Base-by-base conservation (phyloP, 2,888 invertebrate species). In the Amphipoea oculea region DNA sequence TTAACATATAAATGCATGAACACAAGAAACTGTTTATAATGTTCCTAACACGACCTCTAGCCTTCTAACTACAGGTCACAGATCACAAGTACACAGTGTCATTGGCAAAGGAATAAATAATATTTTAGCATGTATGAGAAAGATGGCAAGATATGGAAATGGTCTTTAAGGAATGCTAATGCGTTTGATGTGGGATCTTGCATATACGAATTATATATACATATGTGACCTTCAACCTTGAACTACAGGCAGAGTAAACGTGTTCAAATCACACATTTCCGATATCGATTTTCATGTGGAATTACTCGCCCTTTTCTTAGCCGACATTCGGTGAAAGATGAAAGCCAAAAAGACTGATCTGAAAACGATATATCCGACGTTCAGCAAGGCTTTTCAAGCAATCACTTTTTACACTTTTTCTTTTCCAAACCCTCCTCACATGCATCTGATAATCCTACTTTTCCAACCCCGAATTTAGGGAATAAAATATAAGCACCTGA, bases 401-500 rank as follows among this genome's bases (percentile, higher is more conserved):
- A 48, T 7, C 20, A 4, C 17, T 9, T 17, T 70, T 14, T 48
- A 48, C 20, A 51, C 45, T 29, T 23, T 40, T n/a, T 51, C 42
- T 12, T 29, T 40, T 3, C n/a, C n/a, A 71, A 70, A 71, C 40
- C 60, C 36, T 67, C 7, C 14, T 57, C 40, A 60, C 40, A 71
- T 62, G 29, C 45, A 62, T 60, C 60, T 62, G 54, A 20, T 54
- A 69, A 63, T 81, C 42, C 51, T 36, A 66, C n/a, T 9, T 48
- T 69, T 17, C 48, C 17, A 73, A 86, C 57, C 48, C 45, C 51
- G 36, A 88, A 89, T 89, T 89, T 83, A 84, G 83, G 84, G 83
- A 86, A 89, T 90, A 92, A 82, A 89, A 29, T 29, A 29, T 81
- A 82, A 83, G 84, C 85, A 84, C 75, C 73, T 72, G 79, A 84